A percentile compares a stretch with the other conserved stretches of the same genome.
These are phyloP conservation scores for Atrichornis clamosus DNA, from an alignment of 2,113 vertebrate species.

Conservation along the genomic window DNA sequence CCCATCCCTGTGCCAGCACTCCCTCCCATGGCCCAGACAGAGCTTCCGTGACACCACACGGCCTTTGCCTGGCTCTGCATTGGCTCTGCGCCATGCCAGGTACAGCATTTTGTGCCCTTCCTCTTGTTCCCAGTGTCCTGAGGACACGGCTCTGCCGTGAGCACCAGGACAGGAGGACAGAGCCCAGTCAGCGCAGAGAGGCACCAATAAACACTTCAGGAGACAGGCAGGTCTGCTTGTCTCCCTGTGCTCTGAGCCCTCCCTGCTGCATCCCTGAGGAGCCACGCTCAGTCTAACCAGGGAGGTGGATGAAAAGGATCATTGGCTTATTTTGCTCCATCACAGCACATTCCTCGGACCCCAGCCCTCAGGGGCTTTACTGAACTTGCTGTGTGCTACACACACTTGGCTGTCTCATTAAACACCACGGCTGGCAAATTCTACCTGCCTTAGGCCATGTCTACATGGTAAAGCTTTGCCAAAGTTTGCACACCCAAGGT, in stretches of 20 bases:
- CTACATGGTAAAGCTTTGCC: not conserved
- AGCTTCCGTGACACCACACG: accelerated
- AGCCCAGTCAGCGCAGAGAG: not conserved
- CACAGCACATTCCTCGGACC: slow-evolving; percentile 48
- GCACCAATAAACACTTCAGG: accelerated
- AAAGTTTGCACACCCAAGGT: slow-evolving; percentile 26
- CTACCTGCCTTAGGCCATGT: slow-evolving; percentile 5
- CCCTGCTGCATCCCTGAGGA: not conserved
- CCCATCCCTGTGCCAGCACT: not conserved
- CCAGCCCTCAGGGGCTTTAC: not conserved
- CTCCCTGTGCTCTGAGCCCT: not conserved
- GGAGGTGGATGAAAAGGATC: slow-evolving; percentile 25
- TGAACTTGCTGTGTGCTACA: not conserved
- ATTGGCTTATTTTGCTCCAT: not conserved
- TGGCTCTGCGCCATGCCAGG: accelerated
- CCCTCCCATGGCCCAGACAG: not conserved
- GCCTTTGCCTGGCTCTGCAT: not conserved
- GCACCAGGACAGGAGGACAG: not conserved
- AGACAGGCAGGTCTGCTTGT: not conserved
- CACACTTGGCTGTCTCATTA: slow-evolving; percentile 52
- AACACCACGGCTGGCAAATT: slow-evolving; percentile 31
- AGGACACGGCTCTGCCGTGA: not conserved
- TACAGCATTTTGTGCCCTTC: not conserved
- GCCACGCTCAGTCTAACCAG: not conserved
- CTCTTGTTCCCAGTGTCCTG: not conserved